These are phyloP conservation scores for Acestrorhynchus altus DNA, from an alignment of 2,797 vertebrate species.

Conservation along the genomic window DNA sequence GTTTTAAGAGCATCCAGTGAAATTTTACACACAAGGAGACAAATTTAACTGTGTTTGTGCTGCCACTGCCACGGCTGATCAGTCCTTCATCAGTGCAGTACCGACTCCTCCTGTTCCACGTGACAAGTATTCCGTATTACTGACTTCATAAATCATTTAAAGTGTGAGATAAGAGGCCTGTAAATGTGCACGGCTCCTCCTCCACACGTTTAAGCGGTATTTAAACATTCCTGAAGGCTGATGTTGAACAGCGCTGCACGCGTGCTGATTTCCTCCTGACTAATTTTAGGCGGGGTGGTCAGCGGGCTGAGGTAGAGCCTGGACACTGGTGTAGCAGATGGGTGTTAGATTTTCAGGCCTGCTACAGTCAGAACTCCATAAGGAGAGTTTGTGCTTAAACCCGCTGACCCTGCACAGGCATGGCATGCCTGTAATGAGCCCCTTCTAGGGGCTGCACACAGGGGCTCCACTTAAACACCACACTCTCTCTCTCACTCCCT, in stretches of 20 bases:
- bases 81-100: slow-evolving; percentile 18
- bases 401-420: slow-evolving; percentile 52
- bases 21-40: slow-evolving; percentile 40
- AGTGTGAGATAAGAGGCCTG: slow-evolving; percentile 8
- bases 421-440: slow-evolving; percentile 53
- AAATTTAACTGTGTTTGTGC: slow-evolving; percentile 35
- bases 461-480: slow-evolving; percentile 37
- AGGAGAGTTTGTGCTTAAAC: slow-evolving; percentile 58
- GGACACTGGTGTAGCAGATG: slow-evolving; percentile 45
- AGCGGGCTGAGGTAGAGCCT: slow-evolving; percentile 36
- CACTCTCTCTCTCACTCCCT: background rate
- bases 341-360: slow-evolving; percentile 51
- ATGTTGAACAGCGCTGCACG: slow-evolving; percentile 19
- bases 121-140: slow-evolving; percentile 9
- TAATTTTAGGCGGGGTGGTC: slow-evolving; percentile 35
- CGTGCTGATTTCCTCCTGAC: background rate
- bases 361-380: slow-evolving; percentile 48
- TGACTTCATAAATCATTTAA: slow-evolving; percentile 22
- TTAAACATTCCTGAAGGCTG: slow-evolving; percentile 41
- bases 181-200: slow-evolving; percentile 31
- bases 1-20: slow-evolving; percentile 39
- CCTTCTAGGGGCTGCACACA: slow-evolving; percentile 46
- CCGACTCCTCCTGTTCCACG: slow-evolving; percentile 18
- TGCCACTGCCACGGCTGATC: slow-evolving; percentile 5
- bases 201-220: slow-evolving; percentile 22